Conservation (phyloP, 2,797 vertebrate genomes). For the Rhinichthys osculus region DNA sequence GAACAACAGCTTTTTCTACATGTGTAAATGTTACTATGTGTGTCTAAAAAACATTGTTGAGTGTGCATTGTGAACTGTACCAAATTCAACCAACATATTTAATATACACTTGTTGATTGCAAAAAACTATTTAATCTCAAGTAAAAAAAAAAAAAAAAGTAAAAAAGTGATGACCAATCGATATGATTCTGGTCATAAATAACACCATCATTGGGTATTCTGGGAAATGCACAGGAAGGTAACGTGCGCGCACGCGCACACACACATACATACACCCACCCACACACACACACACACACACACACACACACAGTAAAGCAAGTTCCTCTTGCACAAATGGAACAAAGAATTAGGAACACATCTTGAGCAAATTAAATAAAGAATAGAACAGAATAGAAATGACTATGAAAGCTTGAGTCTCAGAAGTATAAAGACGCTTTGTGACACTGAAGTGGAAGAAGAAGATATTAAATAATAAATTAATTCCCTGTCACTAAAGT, state of each 20-base stretch:
- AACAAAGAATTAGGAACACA: neutral
- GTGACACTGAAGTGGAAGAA: neutral
- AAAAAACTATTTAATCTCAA: neutral
- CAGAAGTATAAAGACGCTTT: neutral
- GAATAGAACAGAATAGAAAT: neutral
- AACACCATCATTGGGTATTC: neutral
- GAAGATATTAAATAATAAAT: neutral
- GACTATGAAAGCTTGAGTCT: neutral
- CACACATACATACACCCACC: neutral
- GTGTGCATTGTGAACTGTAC: neutral
- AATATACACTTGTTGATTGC: neutral
- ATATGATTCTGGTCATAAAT: neutral
- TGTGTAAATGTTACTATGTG: neutral
- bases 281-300: neutral
- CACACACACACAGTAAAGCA: neutral
- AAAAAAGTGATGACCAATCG: neutral
- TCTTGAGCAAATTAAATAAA: neutral
- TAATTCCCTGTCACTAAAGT: neutral
- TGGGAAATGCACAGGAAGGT: slow-evolving; percentile 3
- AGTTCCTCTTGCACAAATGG: neutral
- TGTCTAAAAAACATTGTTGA: neutral
- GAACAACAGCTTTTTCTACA: neutral
- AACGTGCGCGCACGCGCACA: neutral
- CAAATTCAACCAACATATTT: neutral
- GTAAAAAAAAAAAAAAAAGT: neutral